Base-by-base conservation (phyloP, 2,888 invertebrate species). In the Ectobius pallidus region DNA sequence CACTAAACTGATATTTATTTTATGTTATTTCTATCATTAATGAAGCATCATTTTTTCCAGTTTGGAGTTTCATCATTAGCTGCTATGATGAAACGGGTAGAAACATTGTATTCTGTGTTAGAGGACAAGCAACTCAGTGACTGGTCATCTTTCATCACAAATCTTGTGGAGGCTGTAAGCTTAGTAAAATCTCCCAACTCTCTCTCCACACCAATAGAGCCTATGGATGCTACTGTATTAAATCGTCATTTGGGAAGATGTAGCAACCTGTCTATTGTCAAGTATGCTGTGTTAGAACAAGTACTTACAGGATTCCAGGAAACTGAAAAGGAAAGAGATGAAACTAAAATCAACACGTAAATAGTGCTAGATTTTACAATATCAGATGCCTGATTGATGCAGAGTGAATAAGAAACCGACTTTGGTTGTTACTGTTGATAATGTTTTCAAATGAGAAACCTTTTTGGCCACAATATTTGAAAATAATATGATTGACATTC, bases 21-120 rank as follows among this genome's bases (percentile, higher is more conserved):
- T n/a, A n/a, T n/a, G n/a, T n/a, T n/a, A n/a, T n/a, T n/a, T n/a
- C n/a, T n/a, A n/a, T n/a, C n/a, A n/a, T n/a, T n/a, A n/a, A n/a
- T n/a, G n/a, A n/a, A n/a, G n/a, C n/a, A n/a, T n/a, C n/a, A n/a
- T n/a, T 46, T 46, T n/a, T 46, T 46, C 3, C 46, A 46, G 58
- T 58, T 58, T 58, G 58, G 58, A 30, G 11, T 58, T 58, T 58
- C 58, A n/a, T 58, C 58, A n/a, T 20, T 58, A 30, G 58, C 30
- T 58, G 58, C 30, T n/a, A 58, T 58, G 58, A 58, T 58, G 58
- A 30, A 30, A 58, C 58, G 30, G 14, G 58, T 22, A 30, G 58
- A 58, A 16, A 58, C 7, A 16, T 30, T 58, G 4, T 58, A 58
- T 32, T n/a, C 27, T 4, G 27, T 30, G 4, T 16, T 58, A 16